phyloP scores from a whole-genome alignment of 2,888 invertebrate genomes.

The Pristionchus japonicus region DNA sequence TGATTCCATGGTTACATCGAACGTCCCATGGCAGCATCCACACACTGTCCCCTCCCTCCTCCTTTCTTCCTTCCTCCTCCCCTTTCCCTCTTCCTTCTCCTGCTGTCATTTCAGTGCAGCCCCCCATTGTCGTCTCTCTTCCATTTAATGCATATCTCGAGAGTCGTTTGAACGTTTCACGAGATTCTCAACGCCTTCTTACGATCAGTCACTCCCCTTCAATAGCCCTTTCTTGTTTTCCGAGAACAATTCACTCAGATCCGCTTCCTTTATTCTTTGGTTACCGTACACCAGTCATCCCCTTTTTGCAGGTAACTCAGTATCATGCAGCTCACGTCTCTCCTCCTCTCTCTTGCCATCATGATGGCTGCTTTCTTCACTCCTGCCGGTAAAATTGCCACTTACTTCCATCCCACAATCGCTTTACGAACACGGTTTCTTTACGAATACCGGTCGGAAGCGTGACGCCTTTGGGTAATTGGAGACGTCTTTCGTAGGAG shows the following conservation, averaged over 20 bases:
- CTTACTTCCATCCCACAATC: background rate
- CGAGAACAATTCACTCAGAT: background rate
- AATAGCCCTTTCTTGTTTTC: background rate
- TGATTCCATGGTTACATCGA: background rate
- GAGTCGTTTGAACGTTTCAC: conserved; percentile 30
- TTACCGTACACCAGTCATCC: background rate
- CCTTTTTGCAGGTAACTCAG: background rate
- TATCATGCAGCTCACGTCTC: background rate
- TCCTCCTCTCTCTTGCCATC: background rate
- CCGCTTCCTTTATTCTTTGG: background rate
- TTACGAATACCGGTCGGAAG: background rate
- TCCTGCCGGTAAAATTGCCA: background rate
- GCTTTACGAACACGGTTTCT: background rate
- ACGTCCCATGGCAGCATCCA: background rate
- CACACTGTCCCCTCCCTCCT: background rate
- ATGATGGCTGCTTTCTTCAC: background rate
- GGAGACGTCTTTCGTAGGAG: background rate
- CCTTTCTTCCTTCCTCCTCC: background rate
- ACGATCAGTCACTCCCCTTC: background rate
- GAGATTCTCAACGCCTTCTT: background rate
- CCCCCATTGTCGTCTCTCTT: background rate
- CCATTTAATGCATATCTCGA: conserved; percentile 27
- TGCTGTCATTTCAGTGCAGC: conserved; percentile 11
- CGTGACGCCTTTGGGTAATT: background rate
- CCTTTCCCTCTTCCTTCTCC: background rate